phyloP scores from a whole-genome alignment of 2,797 vertebrate genomes.

The Discoglossus pictus region DNA sequence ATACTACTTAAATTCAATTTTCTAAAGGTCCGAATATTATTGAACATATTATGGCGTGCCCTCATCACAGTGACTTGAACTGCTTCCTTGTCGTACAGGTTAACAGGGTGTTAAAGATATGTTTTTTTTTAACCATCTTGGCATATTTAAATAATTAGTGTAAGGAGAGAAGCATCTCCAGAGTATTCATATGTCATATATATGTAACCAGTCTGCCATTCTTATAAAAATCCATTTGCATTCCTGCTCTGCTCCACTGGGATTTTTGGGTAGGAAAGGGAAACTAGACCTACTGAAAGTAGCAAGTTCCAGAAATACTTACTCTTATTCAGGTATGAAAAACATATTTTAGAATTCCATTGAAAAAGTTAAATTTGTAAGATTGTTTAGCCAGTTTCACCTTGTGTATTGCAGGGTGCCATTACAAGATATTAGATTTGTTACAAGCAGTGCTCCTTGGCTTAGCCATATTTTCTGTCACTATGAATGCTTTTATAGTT shows the following conservation, averaged over 20 bases:
- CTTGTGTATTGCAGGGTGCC: too few species aligned
- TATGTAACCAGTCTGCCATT: constrained; percentile 7
- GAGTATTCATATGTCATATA: not conserved
- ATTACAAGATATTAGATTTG: too few species aligned
- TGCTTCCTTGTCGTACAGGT: not conserved
- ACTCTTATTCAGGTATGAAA: too few species aligned
- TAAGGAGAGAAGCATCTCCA: not conserved
- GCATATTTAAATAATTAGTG: constrained; percentile 20
- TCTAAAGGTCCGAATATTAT: not conserved
- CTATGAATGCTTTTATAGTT: too few species aligned
- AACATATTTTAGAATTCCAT: too few species aligned
- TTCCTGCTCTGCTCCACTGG: not conserved
- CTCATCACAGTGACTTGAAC: not conserved
- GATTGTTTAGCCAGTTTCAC: too few species aligned
- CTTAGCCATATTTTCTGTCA: too few species aligned
- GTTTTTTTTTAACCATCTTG: not conserved
- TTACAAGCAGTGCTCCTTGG: too few species aligned
- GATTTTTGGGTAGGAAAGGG: not conserved
- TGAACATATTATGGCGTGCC: not conserved
- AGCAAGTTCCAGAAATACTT: constrained; percentile 1
- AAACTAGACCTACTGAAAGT: not conserved
- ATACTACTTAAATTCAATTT: too few species aligned
- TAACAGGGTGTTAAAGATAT: not conserved
- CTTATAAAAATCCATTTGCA: constrained; percentile 11
- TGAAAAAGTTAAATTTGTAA: too few species aligned